phyloP scores from a whole-genome alignment of 2,797 vertebrate genomes.

The Neopelma chrysocephalum region DNA sequence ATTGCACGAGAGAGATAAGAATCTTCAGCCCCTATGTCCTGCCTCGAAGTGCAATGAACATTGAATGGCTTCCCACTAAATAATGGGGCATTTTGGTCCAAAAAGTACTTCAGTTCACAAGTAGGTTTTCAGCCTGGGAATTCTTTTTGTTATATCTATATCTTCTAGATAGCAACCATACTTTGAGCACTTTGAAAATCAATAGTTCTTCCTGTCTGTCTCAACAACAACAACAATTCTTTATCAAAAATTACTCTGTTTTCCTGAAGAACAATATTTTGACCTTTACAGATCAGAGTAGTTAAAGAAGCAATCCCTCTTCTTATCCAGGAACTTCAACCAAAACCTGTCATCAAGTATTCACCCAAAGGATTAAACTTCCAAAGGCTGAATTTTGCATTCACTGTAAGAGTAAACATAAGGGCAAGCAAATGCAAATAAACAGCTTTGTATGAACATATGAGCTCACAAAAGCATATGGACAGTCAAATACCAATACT shows the following conservation, averaged over 20 bases:
- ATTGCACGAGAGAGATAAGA: not conserved
- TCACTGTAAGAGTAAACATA: not conserved
- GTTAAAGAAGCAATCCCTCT: not conserved
- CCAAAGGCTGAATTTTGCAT: not conserved
- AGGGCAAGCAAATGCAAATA: not conserved
- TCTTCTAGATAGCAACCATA: not conserved
- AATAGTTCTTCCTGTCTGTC: not conserved
- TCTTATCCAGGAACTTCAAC: not conserved
- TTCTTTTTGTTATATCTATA: not conserved
- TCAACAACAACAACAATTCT: not conserved
- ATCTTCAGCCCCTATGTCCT: not conserved
- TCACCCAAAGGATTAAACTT: not conserved
- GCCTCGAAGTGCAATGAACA: not conserved
- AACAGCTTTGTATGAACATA: not conserved
- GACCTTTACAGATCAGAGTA: not conserved
- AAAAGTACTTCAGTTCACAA: not conserved
- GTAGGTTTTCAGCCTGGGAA: not conserved
- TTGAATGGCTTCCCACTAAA: not conserved
- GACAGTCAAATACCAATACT: not conserved
- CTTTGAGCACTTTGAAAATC: not conserved
- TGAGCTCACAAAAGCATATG: not conserved
- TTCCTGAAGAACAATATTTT: not conserved
- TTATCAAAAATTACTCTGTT: not conserved
- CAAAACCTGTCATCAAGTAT: conserved; percentile 27
- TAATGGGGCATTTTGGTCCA: not conserved